Base-by-base conservation (phyloP, 92 coral and sea anemone species). In the Plumapathes pennacea region DNA sequence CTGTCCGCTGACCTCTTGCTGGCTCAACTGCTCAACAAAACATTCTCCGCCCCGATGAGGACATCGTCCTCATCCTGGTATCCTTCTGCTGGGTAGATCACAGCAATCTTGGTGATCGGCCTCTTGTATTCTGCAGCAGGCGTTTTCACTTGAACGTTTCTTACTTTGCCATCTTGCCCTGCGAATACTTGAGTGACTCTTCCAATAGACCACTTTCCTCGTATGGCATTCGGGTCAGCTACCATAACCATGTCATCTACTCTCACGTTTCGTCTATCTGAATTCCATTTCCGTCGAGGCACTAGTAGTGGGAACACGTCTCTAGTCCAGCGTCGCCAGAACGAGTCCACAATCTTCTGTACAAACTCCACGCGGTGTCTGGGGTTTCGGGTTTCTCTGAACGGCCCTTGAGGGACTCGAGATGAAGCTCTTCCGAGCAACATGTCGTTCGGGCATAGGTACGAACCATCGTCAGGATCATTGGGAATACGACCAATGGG, bases 261-360 rank as follows among this genome's bases (percentile, higher is more conserved):
- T 64, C 47, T 4, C 15, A 84, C 60, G 41, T 54, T 56, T 4
- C 76, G 51, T 28, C 60, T 84, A 32, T 73, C 82, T 47, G 60
- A 38, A 23, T 60, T 43, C 83, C 86, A 79, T 38, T 71, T 71
- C 71, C 54, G 51, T 34, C 71, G 36, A 3, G 77, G 77, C 5
- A 84, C 54, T 52, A 77, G 48, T 13, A 66, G 34, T 2, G 80
- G 80, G 70, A 76, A 83, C 8, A 76, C 75, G 54, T 84, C 86
- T 54, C 83, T 50, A 6, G 43, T 67, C 83, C 86, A 80, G 10
- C 76, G 59, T 11, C 46, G 62, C 91, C 90, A 84, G 54, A 76
- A 76, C 30, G 80, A 76, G 31, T 82, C 74, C 5, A 68, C 71
- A 10, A 75, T 69, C 55, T 40, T 76, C 54, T 71, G 72, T 10